These are phyloP conservation scores for Apis florea DNA, from an alignment of 1,140 invertebrate species.

Conservation along the genomic window DNA sequence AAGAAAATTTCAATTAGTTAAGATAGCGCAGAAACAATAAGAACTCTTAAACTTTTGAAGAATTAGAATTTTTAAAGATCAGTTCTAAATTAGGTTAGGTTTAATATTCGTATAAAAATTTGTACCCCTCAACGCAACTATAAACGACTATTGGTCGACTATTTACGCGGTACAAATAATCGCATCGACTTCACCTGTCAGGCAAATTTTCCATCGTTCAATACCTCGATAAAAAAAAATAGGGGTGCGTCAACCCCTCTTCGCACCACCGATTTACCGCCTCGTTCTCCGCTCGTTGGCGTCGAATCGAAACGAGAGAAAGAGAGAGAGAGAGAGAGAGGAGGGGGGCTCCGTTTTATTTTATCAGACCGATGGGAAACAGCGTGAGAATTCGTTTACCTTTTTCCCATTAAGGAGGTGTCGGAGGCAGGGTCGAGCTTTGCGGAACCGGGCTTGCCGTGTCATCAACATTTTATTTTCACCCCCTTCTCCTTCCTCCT, in stretches of 20 bases:
- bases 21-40: too few relatives aligned
- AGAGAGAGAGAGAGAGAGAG: constrained; percentile 19
- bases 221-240: not conserved
- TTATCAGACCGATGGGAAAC: constrained; percentile 66
- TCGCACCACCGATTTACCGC: constrained; percentile 37
- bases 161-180: too few relatives aligned
- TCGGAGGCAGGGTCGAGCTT: constrained; percentile 58
- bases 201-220: constrained; percentile 26
- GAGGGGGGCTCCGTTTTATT: constrained; percentile 64
- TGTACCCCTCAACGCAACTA: too few relatives aligned
- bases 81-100: too few relatives aligned
- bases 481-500: not conserved
- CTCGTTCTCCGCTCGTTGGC: constrained; percentile 28
- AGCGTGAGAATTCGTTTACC: constrained; percentile 75
- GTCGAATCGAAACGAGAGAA: not conserved
- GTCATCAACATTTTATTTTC: constrained; percentile 74
- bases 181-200: not conserved
- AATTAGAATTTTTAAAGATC: too few relatives aligned
- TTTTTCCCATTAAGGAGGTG: constrained; percentile 71
- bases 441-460: constrained; percentile 64
- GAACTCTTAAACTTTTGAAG: too few relatives aligned
- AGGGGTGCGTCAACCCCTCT: constrained; percentile 37
- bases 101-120: too few relatives aligned
- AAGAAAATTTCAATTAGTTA: too few relatives aligned
- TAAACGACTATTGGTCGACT: too few relatives aligned